phyloP scores from a whole-genome alignment of 1,140 invertebrate genomes.

The Pararge aegeria region DNA sequence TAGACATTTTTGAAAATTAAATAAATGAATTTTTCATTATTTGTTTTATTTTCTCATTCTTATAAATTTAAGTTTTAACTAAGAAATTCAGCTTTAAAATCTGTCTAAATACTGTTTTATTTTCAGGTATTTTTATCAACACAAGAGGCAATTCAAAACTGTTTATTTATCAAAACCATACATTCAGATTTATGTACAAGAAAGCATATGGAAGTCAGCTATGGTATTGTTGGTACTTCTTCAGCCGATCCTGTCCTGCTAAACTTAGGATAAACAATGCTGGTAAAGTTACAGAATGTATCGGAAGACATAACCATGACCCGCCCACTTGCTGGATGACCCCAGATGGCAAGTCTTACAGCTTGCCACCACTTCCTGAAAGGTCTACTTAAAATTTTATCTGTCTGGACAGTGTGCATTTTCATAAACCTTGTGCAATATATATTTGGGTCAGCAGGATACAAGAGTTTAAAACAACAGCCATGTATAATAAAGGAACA shows the following conservation, averaged over 20 bases:
- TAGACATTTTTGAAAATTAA: too few relatives aligned
- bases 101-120: conserved; percentile 12
- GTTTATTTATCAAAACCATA: conserved; percentile 74
- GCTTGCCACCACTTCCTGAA: conserved; percentile 55
- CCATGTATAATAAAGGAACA: too few relatives aligned
- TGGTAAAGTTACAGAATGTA: conserved; percentile 67
- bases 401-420: too few relatives aligned
- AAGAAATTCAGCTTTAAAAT: conserved; percentile 7
- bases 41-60: too few relatives aligned
- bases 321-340: conserved; percentile 74
- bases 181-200: conserved; percentile 76
- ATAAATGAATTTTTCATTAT: too few relatives aligned
- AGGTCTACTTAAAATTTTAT: conserved; percentile 37
- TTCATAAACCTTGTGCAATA: too few relatives aligned
- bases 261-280: conserved; percentile 69
- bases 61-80: not conserved
- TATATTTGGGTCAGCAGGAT: too few relatives aligned
- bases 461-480: too few relatives aligned
- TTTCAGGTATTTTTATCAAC: conserved; percentile 75
- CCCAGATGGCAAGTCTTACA: conserved; percentile 71
- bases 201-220: conserved; percentile 73
- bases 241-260: conserved; percentile 69
- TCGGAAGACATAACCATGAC: conserved; percentile 69
- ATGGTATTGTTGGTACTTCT: conserved; percentile 77
- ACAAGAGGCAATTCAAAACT: conserved; percentile 74